phyloP scores from a whole-genome alignment of 2,113 vertebrate genomes.

The Sitta europaea region DNA sequence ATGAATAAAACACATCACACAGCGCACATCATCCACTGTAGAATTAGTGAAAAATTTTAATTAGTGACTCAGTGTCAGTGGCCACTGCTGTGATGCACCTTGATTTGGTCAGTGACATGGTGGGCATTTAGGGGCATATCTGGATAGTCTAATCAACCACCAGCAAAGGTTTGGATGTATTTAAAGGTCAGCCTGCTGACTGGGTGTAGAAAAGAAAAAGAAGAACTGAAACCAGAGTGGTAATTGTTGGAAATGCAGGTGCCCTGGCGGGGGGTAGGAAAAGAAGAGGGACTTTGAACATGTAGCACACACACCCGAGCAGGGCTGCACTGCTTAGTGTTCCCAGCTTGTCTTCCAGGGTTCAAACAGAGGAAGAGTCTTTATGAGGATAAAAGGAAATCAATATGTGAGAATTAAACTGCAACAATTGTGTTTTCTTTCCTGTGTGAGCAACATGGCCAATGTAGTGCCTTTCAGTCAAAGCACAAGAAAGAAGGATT shows the following conservation, averaged over 20 bases:
- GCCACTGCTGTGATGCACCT: not conserved
- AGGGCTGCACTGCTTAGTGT: rapidly evolving
- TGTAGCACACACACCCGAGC: not conserved
- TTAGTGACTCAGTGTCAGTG: not conserved
- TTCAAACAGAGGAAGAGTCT: not conserved
- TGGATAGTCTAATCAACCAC: not conserved
- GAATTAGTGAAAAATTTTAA: not conserved
- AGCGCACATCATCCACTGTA: not conserved
- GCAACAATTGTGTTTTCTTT: not conserved
- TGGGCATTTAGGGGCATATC: rapidly evolving
- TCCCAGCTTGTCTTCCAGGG: not conserved
- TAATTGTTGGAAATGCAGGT: not conserved
- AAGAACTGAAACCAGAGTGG: not conserved
- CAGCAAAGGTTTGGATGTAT: not conserved
- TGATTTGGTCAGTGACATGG: not conserved
- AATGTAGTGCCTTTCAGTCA: not conserved
- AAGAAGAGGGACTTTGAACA: not conserved
- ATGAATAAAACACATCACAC: not conserved
- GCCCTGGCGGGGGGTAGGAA: not conserved
- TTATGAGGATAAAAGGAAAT: not conserved
- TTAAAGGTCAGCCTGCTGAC: not conserved
- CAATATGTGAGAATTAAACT: not conserved
- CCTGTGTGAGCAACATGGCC: not conserved
- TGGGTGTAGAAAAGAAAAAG: not conserved
- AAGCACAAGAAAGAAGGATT: not conserved